These are phyloP conservation scores for Sebastes ruberrimus DNA, from an alignment of 2,797 vertebrate genomes.

Conservation along the genomic window DNA sequence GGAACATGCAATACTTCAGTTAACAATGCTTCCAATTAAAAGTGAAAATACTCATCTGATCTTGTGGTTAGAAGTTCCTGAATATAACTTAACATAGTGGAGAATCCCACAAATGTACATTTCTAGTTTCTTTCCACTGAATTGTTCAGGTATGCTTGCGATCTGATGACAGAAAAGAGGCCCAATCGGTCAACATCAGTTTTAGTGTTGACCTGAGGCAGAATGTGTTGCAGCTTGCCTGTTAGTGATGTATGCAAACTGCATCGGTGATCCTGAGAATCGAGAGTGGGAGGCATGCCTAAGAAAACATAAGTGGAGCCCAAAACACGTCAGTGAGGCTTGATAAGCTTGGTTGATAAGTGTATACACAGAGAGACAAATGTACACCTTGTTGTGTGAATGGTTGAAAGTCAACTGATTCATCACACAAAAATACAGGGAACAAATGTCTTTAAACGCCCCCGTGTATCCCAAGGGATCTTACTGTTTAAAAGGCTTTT, in stretches of 20 bases:
- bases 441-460: constrained; percentile 13
- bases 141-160: constrained; percentile 43
- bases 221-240: constrained; percentile 60
- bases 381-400: not conserved
- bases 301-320: constrained; percentile 4
- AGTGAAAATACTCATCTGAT: not conserved
- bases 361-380: not conserved
- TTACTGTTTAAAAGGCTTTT: constrained; percentile 32
- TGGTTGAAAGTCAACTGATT: constrained; percentile 17
- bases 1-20: not conserved
- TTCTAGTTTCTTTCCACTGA: not conserved
- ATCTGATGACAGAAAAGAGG: constrained; percentile 41
- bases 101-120: constrained; percentile 9
- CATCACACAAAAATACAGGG: not conserved
- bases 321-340: constrained; percentile 1
- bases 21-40: not conserved
- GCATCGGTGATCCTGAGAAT: constrained; percentile 11
- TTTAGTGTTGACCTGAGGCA: constrained; percentile 51
- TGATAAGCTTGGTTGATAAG: constrained; percentile 1
- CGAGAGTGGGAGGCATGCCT: not conserved
- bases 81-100: not conserved
- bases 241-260: constrained; percentile 42
- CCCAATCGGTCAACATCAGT: constrained; percentile 47
- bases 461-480: not conserved
- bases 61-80: not conserved